Base-by-base conservation (phyloP, 64 coral and sea anemone species). In the Montipora foliosa region DNA sequence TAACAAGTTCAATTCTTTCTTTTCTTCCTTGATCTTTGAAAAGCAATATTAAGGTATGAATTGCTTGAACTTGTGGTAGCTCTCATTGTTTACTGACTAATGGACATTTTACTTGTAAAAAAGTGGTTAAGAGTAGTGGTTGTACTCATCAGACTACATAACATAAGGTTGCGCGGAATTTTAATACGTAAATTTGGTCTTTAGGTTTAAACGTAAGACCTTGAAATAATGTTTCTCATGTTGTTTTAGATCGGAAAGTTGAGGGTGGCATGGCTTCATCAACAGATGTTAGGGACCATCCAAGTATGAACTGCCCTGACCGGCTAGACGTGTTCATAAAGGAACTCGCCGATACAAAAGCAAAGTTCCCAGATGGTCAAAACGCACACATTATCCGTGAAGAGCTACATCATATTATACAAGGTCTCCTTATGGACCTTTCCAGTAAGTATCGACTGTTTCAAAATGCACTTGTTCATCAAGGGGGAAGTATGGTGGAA, bases 401-500 rank as follows among this genome's bases (percentile, higher is more conserved):
- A 2, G 79, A 92, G 21, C 67, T 92, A 75, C 9, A 92, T 84
- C 64, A 75, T 0, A 92, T 92, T 11, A 45, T 92, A 6, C 69
- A 84, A 82, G 90, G 17, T 11, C 52, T 69, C 21, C 11, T 89
- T 4, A 19, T 78, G 22, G 74, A 89, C 45, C 87, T 89, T 60
- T 89, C 72, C 55, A 48, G 75, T 89, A 91, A 91, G 48, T 91
- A 91, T 77, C 60, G 78, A 57, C n/a, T 91, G 62, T 91, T 91
- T 44, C 76, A 82, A 15, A 68, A 79, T 51, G 78, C 89, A 12
- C 19, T 44, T 66, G 10, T 93, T 55, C 91, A 88, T 15, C 57
- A 88, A 16, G 91, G 83, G 1, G 91, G 91, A 19, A 93, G 91
- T 46, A 93, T 93, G 91, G 67, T 45, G 7, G 91, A 93, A 10